Conservation (phyloP, 2,113 vertebrate genomes). For the Anoura caudifer region DNA sequence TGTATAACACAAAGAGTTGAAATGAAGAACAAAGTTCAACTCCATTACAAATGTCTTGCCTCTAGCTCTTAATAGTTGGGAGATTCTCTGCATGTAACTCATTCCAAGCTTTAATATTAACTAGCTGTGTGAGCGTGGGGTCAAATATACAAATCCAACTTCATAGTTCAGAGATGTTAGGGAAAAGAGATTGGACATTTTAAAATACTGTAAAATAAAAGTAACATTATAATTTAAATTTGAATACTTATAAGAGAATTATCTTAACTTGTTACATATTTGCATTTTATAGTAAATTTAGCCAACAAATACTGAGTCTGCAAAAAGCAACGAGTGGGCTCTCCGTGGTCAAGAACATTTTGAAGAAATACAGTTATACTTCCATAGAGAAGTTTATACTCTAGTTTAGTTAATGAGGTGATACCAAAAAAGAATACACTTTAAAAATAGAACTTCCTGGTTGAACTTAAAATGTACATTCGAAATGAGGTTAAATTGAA, state of each 20-base stretch:
- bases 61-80: background rate
- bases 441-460: background rate
- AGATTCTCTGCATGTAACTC: background rate
- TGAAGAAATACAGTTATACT: background rate
- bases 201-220: background rate
- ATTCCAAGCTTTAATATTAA: background rate
- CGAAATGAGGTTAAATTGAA: background rate
- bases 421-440: background rate
- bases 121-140: background rate
- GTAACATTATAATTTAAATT: background rate
- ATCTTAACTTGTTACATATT: background rate
- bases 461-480: background rate
- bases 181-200: background rate
- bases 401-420: background rate
- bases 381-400: background rate
- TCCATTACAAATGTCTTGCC: background rate
- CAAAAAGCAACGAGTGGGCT: background rate
- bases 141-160: background rate
- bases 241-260: background rate
- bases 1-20: background rate
- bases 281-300: background rate
- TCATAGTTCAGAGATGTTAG: background rate
- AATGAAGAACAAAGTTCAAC: background rate
- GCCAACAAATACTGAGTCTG: background rate
- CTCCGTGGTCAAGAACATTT: background rate